Evolutionary conservation across 2,888 invertebrate species (phyloP).

Genomic region (Agonopterix heracliana): DNA sequence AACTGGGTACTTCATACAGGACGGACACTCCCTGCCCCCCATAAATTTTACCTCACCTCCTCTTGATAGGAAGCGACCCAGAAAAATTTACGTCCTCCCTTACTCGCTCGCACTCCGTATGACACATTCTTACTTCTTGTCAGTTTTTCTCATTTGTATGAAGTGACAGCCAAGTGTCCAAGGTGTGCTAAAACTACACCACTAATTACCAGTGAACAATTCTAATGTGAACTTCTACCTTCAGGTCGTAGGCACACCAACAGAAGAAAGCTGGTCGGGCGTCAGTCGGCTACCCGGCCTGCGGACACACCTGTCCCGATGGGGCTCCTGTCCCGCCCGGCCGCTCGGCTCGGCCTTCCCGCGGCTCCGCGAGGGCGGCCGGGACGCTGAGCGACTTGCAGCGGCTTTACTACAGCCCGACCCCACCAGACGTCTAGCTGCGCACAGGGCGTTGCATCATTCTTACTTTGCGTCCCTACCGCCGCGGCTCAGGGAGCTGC

Average conservation of each 20-base stretch:
- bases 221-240: too few species aligned
- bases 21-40: too few species aligned
- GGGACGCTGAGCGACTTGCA: constrained; percentile 92
- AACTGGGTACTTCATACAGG: too few species aligned
- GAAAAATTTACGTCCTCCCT: too few species aligned
- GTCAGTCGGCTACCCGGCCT: constrained; percentile 92
- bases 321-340: constrained; percentile 83
- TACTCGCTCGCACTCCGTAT: too few species aligned
- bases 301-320: constrained; percentile 78
- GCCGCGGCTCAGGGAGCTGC: constrained; percentile 91
- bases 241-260: constrained; percentile 94
- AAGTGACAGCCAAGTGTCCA: too few species aligned
- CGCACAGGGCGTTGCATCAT: constrained; percentile 91
- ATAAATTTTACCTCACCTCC: too few species aligned
- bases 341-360: constrained; percentile 92
- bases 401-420: constrained; percentile 89
- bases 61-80: too few species aligned
- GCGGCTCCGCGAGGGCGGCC: constrained; percentile 89
- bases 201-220: too few species aligned
- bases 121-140: too few species aligned
- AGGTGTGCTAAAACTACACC: too few species aligned
- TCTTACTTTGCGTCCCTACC: constrained; percentile 94
- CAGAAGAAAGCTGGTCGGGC: constrained; percentile 95
- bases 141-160: too few species aligned
- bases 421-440: constrained; percentile 90